Percentiles rank a stretch among this genome's conserved stretches.
Conservation (phyloP, 2,888 invertebrate genomes). For the Elmis aenea region DNA sequence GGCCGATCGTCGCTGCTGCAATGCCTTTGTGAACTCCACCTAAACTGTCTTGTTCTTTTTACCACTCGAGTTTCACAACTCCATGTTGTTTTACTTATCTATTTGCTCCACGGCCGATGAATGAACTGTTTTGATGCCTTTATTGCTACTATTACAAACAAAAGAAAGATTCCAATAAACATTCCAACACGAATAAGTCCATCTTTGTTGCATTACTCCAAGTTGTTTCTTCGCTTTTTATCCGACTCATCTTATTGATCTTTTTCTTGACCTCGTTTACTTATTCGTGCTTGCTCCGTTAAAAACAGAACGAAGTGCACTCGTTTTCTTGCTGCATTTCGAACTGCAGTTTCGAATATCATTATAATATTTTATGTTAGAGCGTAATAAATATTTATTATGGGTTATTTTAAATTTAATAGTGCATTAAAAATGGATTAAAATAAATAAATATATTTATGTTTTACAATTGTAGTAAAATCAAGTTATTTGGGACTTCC, state of each 20-base stretch:
- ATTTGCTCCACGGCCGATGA: slow-evolving; percentile 40
- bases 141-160: slow-evolving; percentile 43
- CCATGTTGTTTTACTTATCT: slow-evolving; percentile 39
- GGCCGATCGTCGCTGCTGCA: slow-evolving; percentile 6
- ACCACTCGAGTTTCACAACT: slow-evolving; percentile 39
- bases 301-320: no score
- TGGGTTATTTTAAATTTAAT: no score
- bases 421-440: no score
- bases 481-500: no score
- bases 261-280: slow-evolving; percentile 21
- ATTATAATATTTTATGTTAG: no score
- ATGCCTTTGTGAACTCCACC: slow-evolving; percentile 17
- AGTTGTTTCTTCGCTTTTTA: slow-evolving; percentile 28
- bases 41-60: slow-evolving; percentile 32
- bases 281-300: slow-evolving; percentile 14
- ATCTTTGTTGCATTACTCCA: slow-evolving; percentile 31
- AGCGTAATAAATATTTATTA: no score
- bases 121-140: slow-evolving; percentile 44
- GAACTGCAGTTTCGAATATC: no score
- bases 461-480: no score
- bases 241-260: slow-evolving; percentile 29
- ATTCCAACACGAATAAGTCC: slow-evolving; percentile 36
- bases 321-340: no score
- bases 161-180: slow-evolving; percentile 39
- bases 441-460: no score